These are phyloP conservation scores for Torymus aiolomorphi DNA, from an alignment of 2,888 invertebrate genomes.

Conservation along the genomic window DNA sequence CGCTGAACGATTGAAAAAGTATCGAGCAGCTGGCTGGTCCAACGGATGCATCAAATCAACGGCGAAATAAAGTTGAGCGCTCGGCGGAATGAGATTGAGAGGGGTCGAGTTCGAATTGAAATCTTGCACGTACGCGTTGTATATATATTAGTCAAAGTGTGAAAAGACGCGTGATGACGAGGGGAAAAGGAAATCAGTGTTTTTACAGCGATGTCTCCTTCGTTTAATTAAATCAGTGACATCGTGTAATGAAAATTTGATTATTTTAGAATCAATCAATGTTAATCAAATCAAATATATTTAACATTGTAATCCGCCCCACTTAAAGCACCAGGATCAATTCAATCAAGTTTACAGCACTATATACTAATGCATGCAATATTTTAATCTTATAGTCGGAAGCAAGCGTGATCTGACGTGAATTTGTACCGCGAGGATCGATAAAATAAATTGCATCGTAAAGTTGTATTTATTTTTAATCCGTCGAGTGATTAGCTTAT, in stretches of 20 bases:
- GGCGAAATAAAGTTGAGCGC: constrained; percentile 20
- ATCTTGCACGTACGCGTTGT: background rate
- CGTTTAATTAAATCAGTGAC: too few species aligned
- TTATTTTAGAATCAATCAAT: too few species aligned
- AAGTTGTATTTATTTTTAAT: too few species aligned
- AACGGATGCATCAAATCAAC: constrained; percentile 22
- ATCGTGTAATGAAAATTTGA: too few species aligned
- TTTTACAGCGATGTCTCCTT: too few species aligned
- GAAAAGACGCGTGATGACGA: background rate
- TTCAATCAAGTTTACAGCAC: background rate
- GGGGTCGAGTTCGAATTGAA: background rate
- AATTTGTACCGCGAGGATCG: constrained; percentile 1
- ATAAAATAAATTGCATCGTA: background rate
- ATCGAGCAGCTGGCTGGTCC: constrained; percentile 3
- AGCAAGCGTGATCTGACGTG: background rate
- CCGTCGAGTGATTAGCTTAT: background rate
- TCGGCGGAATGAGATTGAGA: background rate
- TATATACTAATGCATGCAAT: background rate
- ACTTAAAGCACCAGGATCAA: background rate
- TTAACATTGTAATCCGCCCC: background rate
- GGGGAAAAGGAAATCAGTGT: too few species aligned
- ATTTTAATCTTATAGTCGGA: constrained; percentile 23
- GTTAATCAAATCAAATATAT: too few species aligned
- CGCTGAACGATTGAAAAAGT: background rate
- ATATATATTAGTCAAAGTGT: background rate